Evolutionary conservation across 2,113 vertebrate species (phyloP).

Genomic region (Tursiops truncatus): DNA sequence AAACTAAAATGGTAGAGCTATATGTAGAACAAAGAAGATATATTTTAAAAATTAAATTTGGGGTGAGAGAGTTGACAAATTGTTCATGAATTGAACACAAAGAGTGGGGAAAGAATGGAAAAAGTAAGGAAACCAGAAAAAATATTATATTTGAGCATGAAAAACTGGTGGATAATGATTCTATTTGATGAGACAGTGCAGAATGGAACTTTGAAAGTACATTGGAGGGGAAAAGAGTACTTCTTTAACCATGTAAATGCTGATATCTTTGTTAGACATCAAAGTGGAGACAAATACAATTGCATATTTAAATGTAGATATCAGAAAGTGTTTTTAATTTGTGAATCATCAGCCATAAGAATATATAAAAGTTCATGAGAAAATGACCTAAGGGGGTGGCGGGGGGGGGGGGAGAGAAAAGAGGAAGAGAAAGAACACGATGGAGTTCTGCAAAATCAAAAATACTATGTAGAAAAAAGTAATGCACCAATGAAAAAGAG

Average conservation of each 20-base stretch:
- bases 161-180: not conserved
- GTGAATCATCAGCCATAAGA: not conserved
- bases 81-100: not conserved
- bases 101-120: not conserved
- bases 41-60: not conserved
- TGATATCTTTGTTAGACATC: not conserved
- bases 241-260: not conserved
- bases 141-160: not conserved
- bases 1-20: not conserved
- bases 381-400: not conserved
- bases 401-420: not conserved
- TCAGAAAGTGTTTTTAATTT: not conserved
- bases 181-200: not conserved
- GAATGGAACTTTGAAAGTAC: not conserved
- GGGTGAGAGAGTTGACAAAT: not conserved
- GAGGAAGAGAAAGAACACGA: not conserved
- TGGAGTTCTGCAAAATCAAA: not conserved
- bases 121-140: not conserved
- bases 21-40: not conserved
- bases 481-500: not conserved
- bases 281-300: not conserved
- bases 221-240: not conserved
- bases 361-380: not conserved
- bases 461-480: not conserved
- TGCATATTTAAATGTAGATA: not conserved